Base-by-base conservation (phyloP, 2,797 vertebrate species). In the Phoxinus dragarum region DNA sequence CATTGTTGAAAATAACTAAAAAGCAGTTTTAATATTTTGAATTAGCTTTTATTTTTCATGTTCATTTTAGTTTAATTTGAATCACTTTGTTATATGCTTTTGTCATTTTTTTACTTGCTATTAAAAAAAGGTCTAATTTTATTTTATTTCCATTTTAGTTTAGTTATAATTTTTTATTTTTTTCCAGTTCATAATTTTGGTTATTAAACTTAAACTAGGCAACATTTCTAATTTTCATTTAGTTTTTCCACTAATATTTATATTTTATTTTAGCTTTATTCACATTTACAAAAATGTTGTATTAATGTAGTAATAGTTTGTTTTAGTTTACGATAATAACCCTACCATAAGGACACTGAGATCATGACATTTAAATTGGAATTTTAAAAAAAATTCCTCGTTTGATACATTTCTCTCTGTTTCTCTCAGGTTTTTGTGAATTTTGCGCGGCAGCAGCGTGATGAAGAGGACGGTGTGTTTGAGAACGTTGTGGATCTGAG, bases 341-440 rank as follows among this genome's bases (percentile, higher is more conserved):
- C 1, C 27, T 64, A 31, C 59, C 27, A 66, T 66, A 34, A 64
- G 14, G 61, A 31, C 61, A 31, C 5, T 64, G 61, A 64, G 61
- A 64, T 31, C 59, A 64, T 31, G 72, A 34, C 16, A 5, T 73
- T 47, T 38, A 4, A n/a, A 56, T 14, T 14, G 7, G 52, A 59
- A 21, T 36, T 36, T 27, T 27, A 27, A 27, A 27, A 27, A 27
- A 27, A 27, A 27, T 27, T 27, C 27, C 4, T 42, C 47, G 44
- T 23, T 12, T 23, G 19, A 75, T 3, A 21, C 12, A 17, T 21
- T 27, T 82, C 31, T 44, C 23, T 79, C 6, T 79, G 1, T 71
- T 1, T 75, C 38, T 91, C 89, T 34, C 91, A 96, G 95, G 95
- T 96, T 81, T 96, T 96, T 89, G 95, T 96, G 88, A 96, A 94